A percentile compares a stretch with the other conserved stretches of the same genome.
These are phyloP conservation scores for Gobiocypris rarus DNA, from an alignment of 2,113 vertebrate genomes.

Conservation along the genomic window DNA sequence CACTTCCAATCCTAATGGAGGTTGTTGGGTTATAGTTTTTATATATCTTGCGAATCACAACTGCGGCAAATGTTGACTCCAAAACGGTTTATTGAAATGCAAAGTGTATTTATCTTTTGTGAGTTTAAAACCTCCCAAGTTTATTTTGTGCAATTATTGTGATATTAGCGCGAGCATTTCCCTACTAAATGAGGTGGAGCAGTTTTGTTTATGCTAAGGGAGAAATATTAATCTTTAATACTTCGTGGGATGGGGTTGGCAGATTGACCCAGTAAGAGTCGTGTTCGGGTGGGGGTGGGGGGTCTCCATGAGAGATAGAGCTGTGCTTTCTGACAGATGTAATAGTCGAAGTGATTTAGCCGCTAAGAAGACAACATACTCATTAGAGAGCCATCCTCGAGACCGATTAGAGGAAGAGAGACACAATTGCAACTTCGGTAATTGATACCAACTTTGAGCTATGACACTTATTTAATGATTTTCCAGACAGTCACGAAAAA, in stretches of 20 bases:
- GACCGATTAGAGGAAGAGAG: conserved; percentile 84
- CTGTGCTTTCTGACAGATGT: conserved; percentile 84
- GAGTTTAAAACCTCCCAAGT: conserved; percentile 16
- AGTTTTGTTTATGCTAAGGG: conserved; percentile 64
- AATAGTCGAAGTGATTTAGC: conserved; percentile 90
- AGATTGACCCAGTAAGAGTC: conserved; percentile 78
- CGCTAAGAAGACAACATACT: conserved; percentile 81
- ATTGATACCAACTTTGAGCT: conserved; percentile 79
- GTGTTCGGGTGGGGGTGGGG: conserved; percentile 79
- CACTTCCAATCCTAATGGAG: conserved; percentile 62
- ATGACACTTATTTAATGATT: conserved; percentile 80
- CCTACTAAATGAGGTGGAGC: conserved; percentile 45
- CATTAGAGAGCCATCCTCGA: conserved; percentile 74
- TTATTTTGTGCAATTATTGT: conserved; percentile 36
- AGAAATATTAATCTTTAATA: conserved; percentile 64
- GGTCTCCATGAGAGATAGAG: conserved; percentile 83
- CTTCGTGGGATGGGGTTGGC: conserved; percentile 78
- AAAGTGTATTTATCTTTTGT: conserved; percentile 34
- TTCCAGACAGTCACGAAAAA: conserved; percentile 57
- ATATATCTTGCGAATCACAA: conserved; percentile 4
- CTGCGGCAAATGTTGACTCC: background rate
- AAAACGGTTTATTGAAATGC: conserved; percentile 4
- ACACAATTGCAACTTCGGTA: conserved; percentile 81
- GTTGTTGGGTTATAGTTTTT: no score
- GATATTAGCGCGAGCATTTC: conserved; percentile 3